Evolutionary conservation across 1,140 invertebrate species (phyloP).

Genomic region (Drosophila nigrodunni): DNA sequence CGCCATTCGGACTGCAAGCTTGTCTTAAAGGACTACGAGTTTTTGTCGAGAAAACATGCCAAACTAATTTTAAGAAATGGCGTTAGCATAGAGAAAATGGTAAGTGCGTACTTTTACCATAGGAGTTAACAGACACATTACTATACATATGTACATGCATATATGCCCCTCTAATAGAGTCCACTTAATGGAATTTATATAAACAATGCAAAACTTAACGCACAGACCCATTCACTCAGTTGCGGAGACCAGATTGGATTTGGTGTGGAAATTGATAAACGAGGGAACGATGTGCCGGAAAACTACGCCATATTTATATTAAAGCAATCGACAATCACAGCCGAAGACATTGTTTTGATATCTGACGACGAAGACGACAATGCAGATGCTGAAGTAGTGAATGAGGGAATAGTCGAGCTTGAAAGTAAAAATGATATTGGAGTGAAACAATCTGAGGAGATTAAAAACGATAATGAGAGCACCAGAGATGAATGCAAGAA

Average conservation of each 20-base stretch:
- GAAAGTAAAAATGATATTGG: background rate
- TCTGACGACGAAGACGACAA: slow-evolving; percentile 27
- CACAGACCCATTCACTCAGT: background rate
- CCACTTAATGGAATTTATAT: slow-evolving; percentile 56
- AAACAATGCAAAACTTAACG: slow-evolving; percentile 25
- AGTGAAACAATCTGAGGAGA: background rate
- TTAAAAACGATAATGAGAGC: background rate
- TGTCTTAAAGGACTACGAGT: slow-evolving; percentile 35
- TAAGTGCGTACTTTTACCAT: slow-evolving; percentile 12
- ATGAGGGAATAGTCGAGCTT: background rate
- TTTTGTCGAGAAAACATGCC: slow-evolving; percentile 53
- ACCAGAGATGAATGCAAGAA: background rate
- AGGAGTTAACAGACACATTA: no score
- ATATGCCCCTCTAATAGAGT: slow-evolving; percentile 15
- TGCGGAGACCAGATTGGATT: slow-evolving; percentile 41
- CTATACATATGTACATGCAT: background rate
- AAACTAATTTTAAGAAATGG: slow-evolving; percentile 40
- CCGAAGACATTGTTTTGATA: slow-evolving; percentile 29
- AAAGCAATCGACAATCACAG: slow-evolving; percentile 19
- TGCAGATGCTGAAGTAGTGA: background rate
- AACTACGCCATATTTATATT: slow-evolving; percentile 48
- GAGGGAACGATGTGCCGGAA: background rate
- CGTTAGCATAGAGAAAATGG: slow-evolving; percentile 41
- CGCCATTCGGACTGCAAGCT: slow-evolving; percentile 59
- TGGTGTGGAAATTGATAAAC: slow-evolving; percentile 36